Evolutionary conservation across 2,113 vertebrate species (phyloP), one percentile per base, ranked within the genome.

Genomic region (Engraulis encrasicolus): DNA sequence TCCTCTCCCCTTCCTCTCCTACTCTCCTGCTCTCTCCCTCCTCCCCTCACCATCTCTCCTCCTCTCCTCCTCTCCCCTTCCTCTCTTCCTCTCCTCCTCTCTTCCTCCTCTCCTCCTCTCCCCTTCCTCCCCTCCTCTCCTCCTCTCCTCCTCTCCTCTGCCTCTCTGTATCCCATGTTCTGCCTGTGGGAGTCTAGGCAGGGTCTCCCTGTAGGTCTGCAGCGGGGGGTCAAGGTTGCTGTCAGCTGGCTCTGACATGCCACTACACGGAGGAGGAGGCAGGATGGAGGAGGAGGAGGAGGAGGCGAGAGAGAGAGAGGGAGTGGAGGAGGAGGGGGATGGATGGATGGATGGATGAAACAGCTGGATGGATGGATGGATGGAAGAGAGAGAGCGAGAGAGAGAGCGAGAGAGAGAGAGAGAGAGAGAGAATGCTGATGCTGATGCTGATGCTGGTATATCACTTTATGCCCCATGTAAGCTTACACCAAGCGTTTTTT

Each of bases 91-190:
- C n/a, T n/a, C n/a, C n/a, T n/a, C n/a, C n/a, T n/a, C n/a, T n/a
- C n/a, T n/a, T n/a, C n/a, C n/a, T 1, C 12, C 50, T 15, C 50
- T 52, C 23, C n/a, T 31, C 58, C 7, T 14, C 12, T n/a, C 9
- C 9, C 19, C 54, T 20, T 23, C 6, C 1, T 11, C n/a, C n/a
- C n/a, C n/a, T n/a, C n/a, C n/a, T n/a, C n/a, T n/a, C n/a, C n/a
- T n/a, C n/a, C n/a, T n/a, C n/a, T n/a, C n/a, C n/a, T n/a, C n/a
- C 58, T 31, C 58, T 74, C 66, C 66, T 74, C 66, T 18, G 27
- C 66, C 34, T 34, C 66, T 31, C 31, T 74, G 27, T 36, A 74
- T 74, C 66, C 66, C 34, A 18, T 74, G n/a, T 74, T 36, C 17
- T 36, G 66, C 66, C n/a, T n/a, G n/a, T 36, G 12, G 4, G 66